Evolutionary conservation across 2,797 vertebrate genomes (phyloP).

Genomic region (Lacerta agilis): DNA sequence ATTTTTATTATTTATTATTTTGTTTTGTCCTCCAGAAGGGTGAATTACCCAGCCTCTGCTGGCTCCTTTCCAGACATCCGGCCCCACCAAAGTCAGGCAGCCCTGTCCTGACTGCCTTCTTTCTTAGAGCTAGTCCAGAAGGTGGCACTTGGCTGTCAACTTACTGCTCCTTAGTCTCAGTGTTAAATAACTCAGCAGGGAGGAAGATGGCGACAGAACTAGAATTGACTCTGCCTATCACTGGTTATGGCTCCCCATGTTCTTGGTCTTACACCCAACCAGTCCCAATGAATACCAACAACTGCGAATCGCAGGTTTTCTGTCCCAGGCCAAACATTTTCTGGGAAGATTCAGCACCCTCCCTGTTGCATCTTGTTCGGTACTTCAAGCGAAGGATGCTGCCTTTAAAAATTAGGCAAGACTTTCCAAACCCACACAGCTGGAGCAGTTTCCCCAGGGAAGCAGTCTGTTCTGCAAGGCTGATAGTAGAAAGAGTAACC

Average conservation of each 20-base stretch:
- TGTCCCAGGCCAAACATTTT: not conserved
- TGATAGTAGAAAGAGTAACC: slow-evolving; percentile 71
- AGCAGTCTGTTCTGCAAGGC: slow-evolving; percentile 59
- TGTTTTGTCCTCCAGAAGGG: not conserved
- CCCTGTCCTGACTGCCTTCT: no score
- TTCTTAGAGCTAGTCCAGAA: no score
- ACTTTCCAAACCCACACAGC: slow-evolving; percentile 50
- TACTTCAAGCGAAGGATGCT: not conserved
- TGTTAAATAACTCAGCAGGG: no score
- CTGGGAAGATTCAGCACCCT: not conserved
- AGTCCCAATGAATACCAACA: no score
- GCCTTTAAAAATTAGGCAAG: slow-evolving; percentile 26
- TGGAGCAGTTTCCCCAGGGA: slow-evolving; percentile 68
- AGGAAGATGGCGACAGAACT: no score
- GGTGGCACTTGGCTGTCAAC: no score
- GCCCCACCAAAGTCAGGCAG: no score
- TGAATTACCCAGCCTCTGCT: not conserved
- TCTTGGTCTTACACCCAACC: not conserved
- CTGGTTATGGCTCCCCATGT: not conserved
- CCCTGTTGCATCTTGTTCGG: not conserved
- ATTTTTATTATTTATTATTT: no score
- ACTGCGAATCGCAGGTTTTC: not conserved
- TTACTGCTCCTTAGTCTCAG: no score
- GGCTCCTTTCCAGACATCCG: not conserved
- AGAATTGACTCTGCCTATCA: no score